A percentile compares a stretch with the other conserved stretches of the same genome.
Evolutionary conservation across 2,113 vertebrate genomes (phyloP).

Genomic region (Polypterus senegalus): DNA sequence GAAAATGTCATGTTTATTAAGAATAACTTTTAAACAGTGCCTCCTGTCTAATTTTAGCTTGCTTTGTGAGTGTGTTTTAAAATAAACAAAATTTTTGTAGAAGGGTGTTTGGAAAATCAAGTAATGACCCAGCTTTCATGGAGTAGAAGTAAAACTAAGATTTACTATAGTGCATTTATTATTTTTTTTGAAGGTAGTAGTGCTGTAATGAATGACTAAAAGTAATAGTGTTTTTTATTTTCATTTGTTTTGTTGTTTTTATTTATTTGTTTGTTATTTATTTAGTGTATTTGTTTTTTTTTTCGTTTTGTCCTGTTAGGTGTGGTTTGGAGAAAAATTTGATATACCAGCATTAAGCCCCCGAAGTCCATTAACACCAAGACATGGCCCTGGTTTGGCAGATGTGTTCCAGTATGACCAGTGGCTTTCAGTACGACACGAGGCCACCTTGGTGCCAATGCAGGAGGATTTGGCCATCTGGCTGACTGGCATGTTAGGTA

Average conservation of each 20-base stretch:
- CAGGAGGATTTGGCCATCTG: constrained; percentile 91
- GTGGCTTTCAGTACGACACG: constrained; percentile 84
- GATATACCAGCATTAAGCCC: constrained; percentile 51
- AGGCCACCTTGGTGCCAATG: constrained; percentile 85
- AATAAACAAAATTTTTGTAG: no score
- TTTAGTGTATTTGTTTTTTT: constrained; percentile 13
- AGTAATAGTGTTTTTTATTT: background rate
- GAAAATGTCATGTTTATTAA: no score
- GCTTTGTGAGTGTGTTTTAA: no score
- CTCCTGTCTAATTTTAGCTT: no score
- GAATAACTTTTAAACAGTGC: no score
- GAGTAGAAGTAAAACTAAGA: background rate
- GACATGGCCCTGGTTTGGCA: constrained; percentile 75
- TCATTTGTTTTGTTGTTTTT: background rate
- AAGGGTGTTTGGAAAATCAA: no score
- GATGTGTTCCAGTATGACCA: constrained; percentile 87
- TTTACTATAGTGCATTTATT: background rate
- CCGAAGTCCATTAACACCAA: constrained; percentile 59
- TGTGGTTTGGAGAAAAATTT: constrained; percentile 79
- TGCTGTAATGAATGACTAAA: background rate
- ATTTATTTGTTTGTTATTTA: background rate
- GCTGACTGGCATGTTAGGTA: constrained; percentile 80
- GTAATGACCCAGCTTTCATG: background rate
- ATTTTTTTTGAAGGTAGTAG: background rate
- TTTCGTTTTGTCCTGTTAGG: constrained; percentile 34